Conservation (phyloP, 2,797 vertebrate species). For the Spea hammondii region DNA sequence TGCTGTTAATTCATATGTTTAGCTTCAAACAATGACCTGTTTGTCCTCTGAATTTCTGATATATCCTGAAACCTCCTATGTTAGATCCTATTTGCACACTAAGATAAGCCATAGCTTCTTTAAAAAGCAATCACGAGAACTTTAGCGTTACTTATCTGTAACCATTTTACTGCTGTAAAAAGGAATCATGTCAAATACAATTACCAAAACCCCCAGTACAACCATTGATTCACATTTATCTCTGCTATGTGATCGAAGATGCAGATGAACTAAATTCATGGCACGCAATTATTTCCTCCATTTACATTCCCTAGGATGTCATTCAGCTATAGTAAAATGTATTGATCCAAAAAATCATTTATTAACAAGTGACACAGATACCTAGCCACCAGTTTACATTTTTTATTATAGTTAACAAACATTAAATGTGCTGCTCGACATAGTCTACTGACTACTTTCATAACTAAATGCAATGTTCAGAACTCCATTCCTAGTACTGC, state of each 20-base stretch:
- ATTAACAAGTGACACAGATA: constrained; percentile 29
- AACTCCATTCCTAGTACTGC: no score
- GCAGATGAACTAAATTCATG: constrained; percentile 45
- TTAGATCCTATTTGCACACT: neutral
- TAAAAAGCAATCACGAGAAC: constrained; percentile 3
- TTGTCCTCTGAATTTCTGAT: constrained; percentile 2
- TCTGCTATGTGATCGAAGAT: constrained; percentile 35
- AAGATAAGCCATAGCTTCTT: neutral
- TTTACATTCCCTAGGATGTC: constrained; percentile 38
- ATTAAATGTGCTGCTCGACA: no score
- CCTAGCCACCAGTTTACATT: neutral
- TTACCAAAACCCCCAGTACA: constrained; percentile 38
- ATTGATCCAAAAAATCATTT: constrained; percentile 31
- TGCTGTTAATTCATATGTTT: neutral
- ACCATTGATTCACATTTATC: constrained; percentile 46
- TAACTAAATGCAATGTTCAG: no score
- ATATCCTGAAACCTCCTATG: neutral
- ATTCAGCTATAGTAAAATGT: constrained; percentile 32
- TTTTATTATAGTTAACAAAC: no score
- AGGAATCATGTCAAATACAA: constrained; percentile 30
- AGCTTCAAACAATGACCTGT: neutral
- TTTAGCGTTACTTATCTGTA: neutral
- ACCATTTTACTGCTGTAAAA: constrained; percentile 32
- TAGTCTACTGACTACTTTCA: no score
- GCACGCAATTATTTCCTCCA: constrained; percentile 41